Conservation (phyloP, 2,113 vertebrate genomes). For the Mus musculus region DNA sequence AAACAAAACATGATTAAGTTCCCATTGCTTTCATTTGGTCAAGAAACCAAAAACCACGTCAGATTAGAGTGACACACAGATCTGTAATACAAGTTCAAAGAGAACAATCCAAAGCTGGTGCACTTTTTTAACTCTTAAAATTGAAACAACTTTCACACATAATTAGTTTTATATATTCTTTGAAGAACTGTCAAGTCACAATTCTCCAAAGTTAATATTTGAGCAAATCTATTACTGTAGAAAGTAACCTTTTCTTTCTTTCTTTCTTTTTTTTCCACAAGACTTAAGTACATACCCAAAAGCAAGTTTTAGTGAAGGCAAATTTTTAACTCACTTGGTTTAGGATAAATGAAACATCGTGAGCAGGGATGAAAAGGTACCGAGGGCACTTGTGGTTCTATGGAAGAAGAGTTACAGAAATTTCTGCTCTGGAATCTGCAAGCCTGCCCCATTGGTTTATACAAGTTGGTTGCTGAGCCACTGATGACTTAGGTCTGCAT, state of each 20-base stretch:
- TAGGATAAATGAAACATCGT: slow-evolving; percentile 33
- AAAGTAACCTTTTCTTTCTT: slow-evolving; percentile 54
- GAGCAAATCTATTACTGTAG: slow-evolving; percentile 69
- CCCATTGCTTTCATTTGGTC: slow-evolving; percentile 51
- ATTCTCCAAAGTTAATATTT: slow-evolving; percentile 72
- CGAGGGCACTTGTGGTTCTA: background rate
- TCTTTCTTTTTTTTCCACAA: background rate
- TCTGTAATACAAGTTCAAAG: slow-evolving; percentile 58
- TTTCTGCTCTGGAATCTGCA: background rate
- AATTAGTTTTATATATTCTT: slow-evolving; percentile 74
- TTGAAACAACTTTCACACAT: slow-evolving; percentile 67
- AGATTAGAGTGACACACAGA: background rate
- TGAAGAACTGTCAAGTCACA: slow-evolving; percentile 71
- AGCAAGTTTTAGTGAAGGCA: slow-evolving; percentile 53
- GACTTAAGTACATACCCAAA: slow-evolving; percentile 49
- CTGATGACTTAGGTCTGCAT: background rate
- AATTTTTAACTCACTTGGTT: slow-evolving; percentile 58
- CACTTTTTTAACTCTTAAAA: slow-evolving; percentile 52
- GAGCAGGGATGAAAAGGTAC: background rate
- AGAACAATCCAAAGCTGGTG: slow-evolving; percentile 62
- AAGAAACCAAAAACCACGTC: background rate
- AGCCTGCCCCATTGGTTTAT: background rate
- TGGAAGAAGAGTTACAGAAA: background rate
- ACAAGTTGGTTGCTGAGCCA: background rate
- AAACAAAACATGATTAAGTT: background rate